Percentiles rank a stretch among this genome's conserved stretches.
These are phyloP conservation scores for Platygyra sinensis DNA, from an alignment of 64 coral and sea anemone genomes.

Conservation along the genomic window DNA sequence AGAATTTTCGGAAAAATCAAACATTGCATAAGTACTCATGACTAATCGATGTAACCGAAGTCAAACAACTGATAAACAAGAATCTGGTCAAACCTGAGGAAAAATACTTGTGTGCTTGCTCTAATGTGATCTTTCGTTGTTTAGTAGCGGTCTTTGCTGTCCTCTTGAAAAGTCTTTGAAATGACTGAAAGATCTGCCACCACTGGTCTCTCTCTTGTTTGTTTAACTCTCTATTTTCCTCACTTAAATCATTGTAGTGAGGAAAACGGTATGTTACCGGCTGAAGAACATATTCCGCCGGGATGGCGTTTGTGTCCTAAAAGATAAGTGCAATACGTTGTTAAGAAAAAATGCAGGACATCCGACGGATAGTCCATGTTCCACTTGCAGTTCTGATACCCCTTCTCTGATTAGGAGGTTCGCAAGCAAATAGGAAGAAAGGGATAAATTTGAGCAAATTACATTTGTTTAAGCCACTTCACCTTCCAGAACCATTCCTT, in stretches of 20 bases:
- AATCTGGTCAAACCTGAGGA: constrained; percentile 55
- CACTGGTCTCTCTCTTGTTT: constrained; percentile 65
- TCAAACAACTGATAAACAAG: too few species aligned
- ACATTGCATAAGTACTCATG: too few species aligned
- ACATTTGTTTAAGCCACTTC: not conserved
- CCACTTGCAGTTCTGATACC: too few species aligned
- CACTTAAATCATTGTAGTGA: constrained; percentile 75
- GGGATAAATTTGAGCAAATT: not conserved
- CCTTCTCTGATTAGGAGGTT: not conserved
- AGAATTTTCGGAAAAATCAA: too few species aligned
- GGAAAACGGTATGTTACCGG: constrained; percentile 74
- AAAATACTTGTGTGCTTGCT: constrained; percentile 81
- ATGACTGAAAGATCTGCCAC: constrained; percentile 76
- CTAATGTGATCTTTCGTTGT: constrained; percentile 21
- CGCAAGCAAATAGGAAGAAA: not conserved
- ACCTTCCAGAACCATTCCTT: constrained; percentile 85
- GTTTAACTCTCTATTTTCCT: constrained; percentile 52
- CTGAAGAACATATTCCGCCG: constrained; percentile 82
- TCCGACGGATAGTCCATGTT: too few species aligned
- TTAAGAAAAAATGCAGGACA: not conserved
- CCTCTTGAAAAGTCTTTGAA: constrained; percentile 70
- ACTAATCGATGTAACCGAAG: too few species aligned
- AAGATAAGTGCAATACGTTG: not conserved
- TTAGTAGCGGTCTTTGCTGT: constrained; percentile 63
- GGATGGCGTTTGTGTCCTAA: constrained; percentile 80